These are phyloP conservation scores for Platalea minor DNA, from an alignment of 2,797 vertebrate species.

Conservation along the genomic window DNA sequence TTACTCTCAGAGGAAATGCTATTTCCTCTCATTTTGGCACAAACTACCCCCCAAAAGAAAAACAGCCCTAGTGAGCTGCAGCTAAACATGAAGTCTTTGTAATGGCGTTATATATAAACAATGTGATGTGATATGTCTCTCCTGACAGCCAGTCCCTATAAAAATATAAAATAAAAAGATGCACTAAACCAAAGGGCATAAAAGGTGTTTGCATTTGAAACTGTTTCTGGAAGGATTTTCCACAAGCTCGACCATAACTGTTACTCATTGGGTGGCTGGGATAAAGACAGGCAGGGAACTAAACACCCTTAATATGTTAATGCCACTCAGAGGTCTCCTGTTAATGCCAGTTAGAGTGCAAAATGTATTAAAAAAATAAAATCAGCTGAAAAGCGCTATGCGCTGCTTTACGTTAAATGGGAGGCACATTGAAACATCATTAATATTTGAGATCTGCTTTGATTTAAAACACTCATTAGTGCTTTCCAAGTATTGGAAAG, in stretches of 20 bases:
- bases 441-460: slow-evolving; percentile 54
- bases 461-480: slow-evolving; percentile 63
- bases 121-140: slow-evolving; percentile 43
- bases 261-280: slow-evolving; percentile 21
- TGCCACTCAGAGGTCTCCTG: neutral
- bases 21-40: slow-evolving; percentile 74
- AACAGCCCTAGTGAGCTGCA: slow-evolving; percentile 55
- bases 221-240: slow-evolving; percentile 38
- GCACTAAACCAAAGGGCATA: slow-evolving; percentile 4
- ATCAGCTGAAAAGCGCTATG: neutral
- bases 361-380: neutral
- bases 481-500: slow-evolving; percentile 57
- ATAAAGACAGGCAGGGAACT: slow-evolving; percentile 20
- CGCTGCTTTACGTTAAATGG: slow-evolving; percentile 12
- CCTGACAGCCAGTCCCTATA: slow-evolving; percentile 31
- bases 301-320: slow-evolving; percentile 32
- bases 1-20: slow-evolving; percentile 68
- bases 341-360: neutral
- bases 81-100: slow-evolving; percentile 45
- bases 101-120: slow-evolving; percentile 41
- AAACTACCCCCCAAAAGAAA: slow-evolving; percentile 62
- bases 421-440: slow-evolving; percentile 25
- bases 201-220: slow-evolving; percentile 43
- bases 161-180: slow-evolving; percentile 61
- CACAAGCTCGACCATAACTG: neutral